Evolutionary conservation across 2,797 vertebrate species (phyloP).

Genomic region (Channa striata): DNA sequence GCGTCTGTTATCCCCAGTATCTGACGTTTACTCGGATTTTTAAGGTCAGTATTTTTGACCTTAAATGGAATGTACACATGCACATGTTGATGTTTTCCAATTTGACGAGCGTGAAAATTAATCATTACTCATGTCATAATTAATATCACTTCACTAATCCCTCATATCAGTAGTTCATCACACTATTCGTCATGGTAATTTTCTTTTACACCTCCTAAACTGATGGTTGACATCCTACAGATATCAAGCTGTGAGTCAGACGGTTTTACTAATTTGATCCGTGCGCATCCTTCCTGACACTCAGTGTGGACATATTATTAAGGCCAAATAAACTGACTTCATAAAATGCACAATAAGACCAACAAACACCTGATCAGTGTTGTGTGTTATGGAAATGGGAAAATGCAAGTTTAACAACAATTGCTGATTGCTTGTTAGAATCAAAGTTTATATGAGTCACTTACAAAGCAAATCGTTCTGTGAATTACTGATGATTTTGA

Average conservation of each 20-base stretch:
- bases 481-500: neutral
- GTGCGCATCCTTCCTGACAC: conserved; percentile 17
- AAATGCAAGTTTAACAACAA: too few species aligned
- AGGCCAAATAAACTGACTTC: neutral
- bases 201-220: conserved; percentile 54
- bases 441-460: too few species aligned
- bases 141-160: conserved; percentile 53
- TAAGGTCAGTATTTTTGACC: conserved; percentile 18
- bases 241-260: conserved; percentile 28
- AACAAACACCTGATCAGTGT: neutral
- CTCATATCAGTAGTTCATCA: conserved; percentile 55
- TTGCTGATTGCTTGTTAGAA: too few species aligned
- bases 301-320: conserved; percentile 1
- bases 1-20: neutral
- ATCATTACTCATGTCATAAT: conserved; percentile 62
- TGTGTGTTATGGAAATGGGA: too few species aligned
- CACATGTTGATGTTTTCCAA: conserved; percentile 53
- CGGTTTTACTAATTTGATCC: conserved; percentile 50
- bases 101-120: conserved; percentile 71
- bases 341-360: neutral
- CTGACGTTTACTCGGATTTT: conserved; percentile 9
- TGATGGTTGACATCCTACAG: conserved; percentile 20
- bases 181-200: conserved; percentile 54
- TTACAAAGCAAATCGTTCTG: too few species aligned
- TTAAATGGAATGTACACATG: conserved; percentile 38